These are phyloP conservation scores for Lethenteron reissneri DNA, from an alignment of 2,113 vertebrate genomes.

Conservation along the genomic window DNA sequence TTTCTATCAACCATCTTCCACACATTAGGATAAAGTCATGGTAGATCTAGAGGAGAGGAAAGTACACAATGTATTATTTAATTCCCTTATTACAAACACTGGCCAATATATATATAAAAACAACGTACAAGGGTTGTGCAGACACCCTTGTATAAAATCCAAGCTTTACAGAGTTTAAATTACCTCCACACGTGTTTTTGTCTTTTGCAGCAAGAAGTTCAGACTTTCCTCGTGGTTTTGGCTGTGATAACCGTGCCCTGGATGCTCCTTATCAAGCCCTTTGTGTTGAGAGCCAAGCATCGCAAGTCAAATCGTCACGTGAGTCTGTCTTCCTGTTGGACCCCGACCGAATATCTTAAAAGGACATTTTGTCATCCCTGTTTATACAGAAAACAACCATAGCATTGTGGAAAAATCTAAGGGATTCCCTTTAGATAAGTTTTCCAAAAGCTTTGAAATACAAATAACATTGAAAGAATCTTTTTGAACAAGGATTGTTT, in stretches of 20 bases:
- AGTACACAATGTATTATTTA: neutral
- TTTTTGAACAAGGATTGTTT: no score
- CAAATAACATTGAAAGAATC: no score
- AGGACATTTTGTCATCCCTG: no score
- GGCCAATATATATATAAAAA: constrained; percentile 2
- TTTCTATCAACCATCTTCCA: neutral
- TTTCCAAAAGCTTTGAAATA: no score
- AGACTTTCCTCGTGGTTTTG: constrained; percentile 16
- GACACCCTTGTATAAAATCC: neutral
- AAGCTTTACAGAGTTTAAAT: neutral
- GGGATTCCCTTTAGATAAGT: no score
- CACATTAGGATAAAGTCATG: neutral
- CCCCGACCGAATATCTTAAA: no score
- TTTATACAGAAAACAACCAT: no score
- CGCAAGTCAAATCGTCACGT: no score
- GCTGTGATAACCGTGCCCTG: constrained; percentile 17
- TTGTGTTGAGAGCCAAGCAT: constrained; percentile 9
- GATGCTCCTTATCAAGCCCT: constrained; percentile 17
- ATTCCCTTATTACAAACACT: neutral
- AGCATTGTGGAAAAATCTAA: no score
- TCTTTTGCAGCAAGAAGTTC: constrained; percentile 13
- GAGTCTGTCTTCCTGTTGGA: no score
- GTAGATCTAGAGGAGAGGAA: neutral
- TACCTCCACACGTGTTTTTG: neutral
- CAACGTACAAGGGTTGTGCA: neutral